Conservation (phyloP, 2,888 invertebrate species). For the Lepidocyrtinus sp. region DNA sequence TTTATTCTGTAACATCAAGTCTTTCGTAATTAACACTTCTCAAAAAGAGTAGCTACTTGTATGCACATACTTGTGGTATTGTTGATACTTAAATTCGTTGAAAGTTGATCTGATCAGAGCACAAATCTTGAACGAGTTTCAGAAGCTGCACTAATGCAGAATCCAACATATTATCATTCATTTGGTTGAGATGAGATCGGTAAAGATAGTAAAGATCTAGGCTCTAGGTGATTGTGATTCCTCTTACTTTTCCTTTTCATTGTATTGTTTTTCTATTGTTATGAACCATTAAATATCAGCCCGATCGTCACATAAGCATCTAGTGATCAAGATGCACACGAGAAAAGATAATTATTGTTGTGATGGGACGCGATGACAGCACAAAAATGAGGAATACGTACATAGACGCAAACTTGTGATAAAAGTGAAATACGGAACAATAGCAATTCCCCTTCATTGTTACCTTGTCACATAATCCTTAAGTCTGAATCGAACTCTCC, state of each 20-base stretch:
- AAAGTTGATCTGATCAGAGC: slow-evolving; percentile 10
- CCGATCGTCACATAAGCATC: neutral
- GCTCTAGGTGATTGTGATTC: neutral
- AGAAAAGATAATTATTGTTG: neutral
- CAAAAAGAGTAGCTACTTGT: neutral
- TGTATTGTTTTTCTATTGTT: slow-evolving; percentile 5
- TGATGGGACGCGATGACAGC: slow-evolving; percentile 14
- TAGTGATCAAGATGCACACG: slow-evolving; percentile 10
- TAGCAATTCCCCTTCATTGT: neutral
- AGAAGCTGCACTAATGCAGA: neutral
- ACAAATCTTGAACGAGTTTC: neutral
- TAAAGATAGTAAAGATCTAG: neutral
- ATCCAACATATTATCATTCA: neutral
- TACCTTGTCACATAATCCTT: slow-evolving; percentile 9
- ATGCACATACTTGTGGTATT: neutral
- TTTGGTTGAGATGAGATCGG: slow-evolving; percentile 1
- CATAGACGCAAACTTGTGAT: too few relatives aligned
- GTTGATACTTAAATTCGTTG: slow-evolving; percentile 7
- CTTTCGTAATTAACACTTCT: slow-evolving; percentile 37
- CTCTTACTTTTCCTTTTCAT: slow-evolving; percentile 12
- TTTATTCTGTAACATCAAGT: neutral
- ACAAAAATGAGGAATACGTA: neutral
- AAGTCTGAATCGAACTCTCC: too few relatives aligned
- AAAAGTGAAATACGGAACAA: neutral
- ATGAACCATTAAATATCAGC: slow-evolving; percentile 7